Evolutionary conservation across 2,113 vertebrate species (phyloP).

Genomic region (Protobothrops flavoviridis): DNA sequence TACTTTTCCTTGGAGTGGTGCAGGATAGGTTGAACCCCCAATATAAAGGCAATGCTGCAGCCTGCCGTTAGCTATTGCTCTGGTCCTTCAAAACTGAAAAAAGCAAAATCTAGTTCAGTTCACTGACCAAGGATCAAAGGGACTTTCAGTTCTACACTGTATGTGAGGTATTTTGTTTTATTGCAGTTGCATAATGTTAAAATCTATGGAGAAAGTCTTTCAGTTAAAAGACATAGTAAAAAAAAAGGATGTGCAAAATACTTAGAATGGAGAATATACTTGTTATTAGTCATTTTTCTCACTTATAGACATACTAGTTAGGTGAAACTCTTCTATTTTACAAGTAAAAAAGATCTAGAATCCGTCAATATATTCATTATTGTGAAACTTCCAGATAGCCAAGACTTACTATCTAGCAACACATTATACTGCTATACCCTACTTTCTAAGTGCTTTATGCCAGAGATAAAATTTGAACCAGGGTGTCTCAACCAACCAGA

Average conservation of each 20-base stretch:
- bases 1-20: not conserved
- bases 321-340: not conserved
- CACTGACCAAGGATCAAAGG: not conserved
- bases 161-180: not conserved
- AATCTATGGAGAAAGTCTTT: not conserved
- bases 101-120: not conserved
- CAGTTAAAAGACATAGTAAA: not conserved
- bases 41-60: not conserved
- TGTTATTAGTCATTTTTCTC: conserved; percentile 44
- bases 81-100: not conserved
- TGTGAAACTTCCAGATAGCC: not conserved
- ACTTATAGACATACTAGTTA: not conserved
- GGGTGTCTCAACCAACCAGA: not conserved
- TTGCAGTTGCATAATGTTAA: not conserved
- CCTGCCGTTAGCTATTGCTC: not conserved
- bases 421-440: not conserved
- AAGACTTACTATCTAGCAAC: not conserved
- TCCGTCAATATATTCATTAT: not conserved
- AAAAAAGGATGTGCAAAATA: not conserved
- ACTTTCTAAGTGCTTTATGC: not conserved
- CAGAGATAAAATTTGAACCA: not conserved
- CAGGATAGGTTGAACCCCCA: not conserved
- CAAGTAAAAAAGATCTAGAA: not conserved
- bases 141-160: not conserved
- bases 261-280: conserved; percentile 36